Percentiles rank a stretch among this genome's conserved stretches.
Evolutionary conservation across 2,888 invertebrate genomes (phyloP).

Genomic region (Lamellibrachia columna): DNA sequence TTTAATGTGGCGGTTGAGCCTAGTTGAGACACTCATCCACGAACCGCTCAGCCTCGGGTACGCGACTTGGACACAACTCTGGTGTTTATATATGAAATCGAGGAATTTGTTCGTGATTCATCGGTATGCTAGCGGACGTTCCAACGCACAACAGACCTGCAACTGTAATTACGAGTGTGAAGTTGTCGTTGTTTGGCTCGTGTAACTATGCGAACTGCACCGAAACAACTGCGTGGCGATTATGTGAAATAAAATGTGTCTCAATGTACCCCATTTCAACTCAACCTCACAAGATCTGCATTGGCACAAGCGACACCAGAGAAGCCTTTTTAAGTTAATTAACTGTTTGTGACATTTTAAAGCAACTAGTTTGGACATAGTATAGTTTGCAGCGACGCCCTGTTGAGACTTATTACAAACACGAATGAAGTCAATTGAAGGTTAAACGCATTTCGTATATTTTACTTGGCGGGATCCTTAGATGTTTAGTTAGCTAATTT

Average conservation of each 20-base stretch:
- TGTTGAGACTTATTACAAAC: not conserved
- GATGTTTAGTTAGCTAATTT: not conserved
- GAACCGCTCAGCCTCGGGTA: not conserved
- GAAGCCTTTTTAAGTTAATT: not conserved
- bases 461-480: not conserved
- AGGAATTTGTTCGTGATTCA: not conserved
- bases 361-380: not conserved
- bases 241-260: slow-evolving; percentile 16
- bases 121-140: not conserved
- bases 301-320: not conserved
- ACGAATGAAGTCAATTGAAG: not conserved
- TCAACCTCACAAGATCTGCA: not conserved
- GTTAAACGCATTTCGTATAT: too few species aligned
- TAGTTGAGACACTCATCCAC: not conserved
- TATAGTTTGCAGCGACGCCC: not conserved
- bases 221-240: not conserved
- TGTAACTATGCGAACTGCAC: not conserved
- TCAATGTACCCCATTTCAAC: not conserved
- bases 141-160: not conserved
- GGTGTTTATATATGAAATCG: not conserved
- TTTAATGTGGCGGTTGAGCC: not conserved
- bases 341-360: not conserved
- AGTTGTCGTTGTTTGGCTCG: not conserved
- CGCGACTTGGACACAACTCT: not conserved
- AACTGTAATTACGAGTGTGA: not conserved